Evolutionary conservation across 2,888 invertebrate species (phyloP), one percentile per base, ranked within the genome.

Genomic region (Unio pictorum): DNA sequence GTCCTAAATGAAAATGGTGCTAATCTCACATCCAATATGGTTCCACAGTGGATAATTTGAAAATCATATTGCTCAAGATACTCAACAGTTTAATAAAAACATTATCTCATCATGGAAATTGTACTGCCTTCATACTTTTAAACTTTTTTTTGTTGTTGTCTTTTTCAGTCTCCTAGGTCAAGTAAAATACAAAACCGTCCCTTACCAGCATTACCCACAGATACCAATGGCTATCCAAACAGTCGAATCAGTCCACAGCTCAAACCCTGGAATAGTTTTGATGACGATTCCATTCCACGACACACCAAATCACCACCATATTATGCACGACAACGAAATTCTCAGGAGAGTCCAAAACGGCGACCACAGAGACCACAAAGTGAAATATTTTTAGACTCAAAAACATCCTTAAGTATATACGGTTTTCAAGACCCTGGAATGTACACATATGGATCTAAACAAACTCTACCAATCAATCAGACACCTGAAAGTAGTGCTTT

Each of bases 181-280:
- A 70, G 64, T 58, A 83, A 78, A 64, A 85, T 87, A 84, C 79
- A 81, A 64, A 85, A 86, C 75, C 80, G 87, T 62, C 87, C 87
- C 1, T 74, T 87, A 59, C 87, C 86, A 28, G 81, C 83, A 55
- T 79, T 83, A 55, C 84, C 85, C 11, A 30, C 67, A 28, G 71
- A 69, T 55, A 66, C 69, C 34, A 55, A 64, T 4, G 60, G 66
- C 55, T 61, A 62, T 54, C 67, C 68, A 17, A 72, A 76, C 61
- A 72, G 72, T 55, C 64, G 74, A 56, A 75, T 73, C 56, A 80
- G 78, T 68, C 76, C 78, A 45, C 73, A 74, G 45, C 68, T 76
- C 17, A 75, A 76, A 55, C 77, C 79, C 77, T 80, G 79, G 79
- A 78, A 79, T n/a, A 81, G 81, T 67, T 63, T 81, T 28, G 81